phyloP scores from a whole-genome alignment of 2,797 vertebrate genomes.

The Gymnocypris eckloni region DNA sequence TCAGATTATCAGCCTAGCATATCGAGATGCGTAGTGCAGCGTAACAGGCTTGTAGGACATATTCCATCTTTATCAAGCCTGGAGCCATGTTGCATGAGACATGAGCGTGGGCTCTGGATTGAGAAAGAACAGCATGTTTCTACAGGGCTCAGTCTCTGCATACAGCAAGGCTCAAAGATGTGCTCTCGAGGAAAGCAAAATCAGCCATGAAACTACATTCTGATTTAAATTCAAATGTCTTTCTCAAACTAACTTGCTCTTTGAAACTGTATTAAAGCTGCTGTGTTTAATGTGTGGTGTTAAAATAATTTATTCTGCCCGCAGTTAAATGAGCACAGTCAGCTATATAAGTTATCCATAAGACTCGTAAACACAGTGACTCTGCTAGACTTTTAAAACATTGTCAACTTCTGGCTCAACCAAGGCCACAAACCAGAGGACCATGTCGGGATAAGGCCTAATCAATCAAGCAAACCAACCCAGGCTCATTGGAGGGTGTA shows the following conservation, averaged over 20 bases:
- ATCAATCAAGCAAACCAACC: neutral
- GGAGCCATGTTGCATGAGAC: conserved; percentile 66
- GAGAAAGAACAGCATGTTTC: neutral
- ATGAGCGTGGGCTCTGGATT: conserved; percentile 26
- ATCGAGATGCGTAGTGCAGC: conserved; percentile 73
- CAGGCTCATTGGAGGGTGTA: neutral
- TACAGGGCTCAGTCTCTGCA: conserved; percentile 17
- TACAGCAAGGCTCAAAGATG: neutral
- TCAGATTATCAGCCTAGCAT: conserved; percentile 75
- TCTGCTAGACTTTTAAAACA: neutral
- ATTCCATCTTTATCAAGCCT: conserved; percentile 77
- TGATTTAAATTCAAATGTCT: neutral
- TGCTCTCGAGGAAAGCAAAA: neutral
- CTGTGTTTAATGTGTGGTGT: neutral
- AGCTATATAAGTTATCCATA: neutral
- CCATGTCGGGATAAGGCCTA: neutral
- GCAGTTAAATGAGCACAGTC: neutral
- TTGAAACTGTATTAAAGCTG: neutral
- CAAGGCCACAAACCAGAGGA: neutral
- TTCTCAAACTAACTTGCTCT: neutral
- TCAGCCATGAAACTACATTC: neutral
- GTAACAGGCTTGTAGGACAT: conserved; percentile 71
- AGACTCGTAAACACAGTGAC: neutral
- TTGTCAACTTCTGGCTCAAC: neutral
- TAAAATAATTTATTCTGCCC: neutral